Evolutionary conservation across 2,113 vertebrate species (phyloP).

Genomic region (Xiphophorus hellerii): DNA sequence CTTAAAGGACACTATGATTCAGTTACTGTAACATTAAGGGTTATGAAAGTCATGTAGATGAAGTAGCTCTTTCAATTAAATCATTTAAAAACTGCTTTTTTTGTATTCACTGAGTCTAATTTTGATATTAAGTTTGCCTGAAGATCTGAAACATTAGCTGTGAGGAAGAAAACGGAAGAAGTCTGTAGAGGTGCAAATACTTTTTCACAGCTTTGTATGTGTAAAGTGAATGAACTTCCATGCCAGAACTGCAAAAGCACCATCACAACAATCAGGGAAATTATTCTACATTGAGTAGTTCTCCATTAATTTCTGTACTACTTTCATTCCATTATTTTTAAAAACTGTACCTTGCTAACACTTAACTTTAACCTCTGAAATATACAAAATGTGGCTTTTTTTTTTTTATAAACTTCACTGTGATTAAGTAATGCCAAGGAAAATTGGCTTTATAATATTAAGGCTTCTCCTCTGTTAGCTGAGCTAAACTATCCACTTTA

Average conservation of each 20-base stretch:
- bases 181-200: background rate
- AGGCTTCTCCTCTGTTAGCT: background rate
- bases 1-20: too few relatives aligned
- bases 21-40: too few relatives aligned
- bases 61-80: too few relatives aligned
- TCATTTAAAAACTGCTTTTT: too few relatives aligned
- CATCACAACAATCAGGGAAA: too few relatives aligned
- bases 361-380: background rate
- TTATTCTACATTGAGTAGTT: too few relatives aligned
- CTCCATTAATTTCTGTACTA: background rate
- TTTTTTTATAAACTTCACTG: background rate
- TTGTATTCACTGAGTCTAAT: too few relatives aligned
- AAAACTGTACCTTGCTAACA: background rate
- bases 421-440: conserved; percentile 15
- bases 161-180: background rate
- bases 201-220: too few relatives aligned
- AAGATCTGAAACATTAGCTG: background rate
- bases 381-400: background rate
- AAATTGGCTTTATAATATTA: conserved; percentile 19
- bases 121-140: background rate
- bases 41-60: too few relatives aligned
- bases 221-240: too few relatives aligned
- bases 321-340: background rate
- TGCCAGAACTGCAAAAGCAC: too few relatives aligned
- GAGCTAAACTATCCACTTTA: background rate